Evolutionary conservation across 2,888 invertebrate genomes (phyloP).

Genomic region (Drosophila melanosoma): DNA sequence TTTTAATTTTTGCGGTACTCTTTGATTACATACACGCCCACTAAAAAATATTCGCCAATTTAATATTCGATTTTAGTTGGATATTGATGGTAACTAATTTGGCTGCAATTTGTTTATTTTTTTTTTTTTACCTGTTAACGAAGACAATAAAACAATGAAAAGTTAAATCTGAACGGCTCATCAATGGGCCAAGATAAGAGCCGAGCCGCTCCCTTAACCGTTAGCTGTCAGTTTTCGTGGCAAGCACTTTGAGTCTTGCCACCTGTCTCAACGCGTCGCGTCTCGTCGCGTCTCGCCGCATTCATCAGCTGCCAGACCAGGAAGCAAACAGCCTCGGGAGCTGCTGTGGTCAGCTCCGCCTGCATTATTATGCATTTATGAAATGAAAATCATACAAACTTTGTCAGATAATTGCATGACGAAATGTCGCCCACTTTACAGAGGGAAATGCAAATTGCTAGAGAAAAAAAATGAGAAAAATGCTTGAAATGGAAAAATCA

Average conservation of each 20-base stretch:
- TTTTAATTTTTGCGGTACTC: conserved; percentile 3
- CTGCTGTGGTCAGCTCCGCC: conserved; percentile 29
- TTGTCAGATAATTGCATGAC: conserved; percentile 64
- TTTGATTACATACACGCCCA: conserved; percentile 45
- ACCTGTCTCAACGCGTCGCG: conserved; percentile 8
- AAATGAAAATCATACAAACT: conserved; percentile 65
- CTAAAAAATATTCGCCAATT: conserved; percentile 6
- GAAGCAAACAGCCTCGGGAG: conserved; percentile 30
- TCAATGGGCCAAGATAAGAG: conserved; percentile 21
- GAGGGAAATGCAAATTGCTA: conserved; percentile 13
- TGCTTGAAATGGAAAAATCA: not conserved
- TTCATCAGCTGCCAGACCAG: conserved; percentile 41
- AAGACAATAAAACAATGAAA: conserved; percentile 36
- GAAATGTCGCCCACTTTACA: conserved; percentile 65
- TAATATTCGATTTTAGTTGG: conserved; percentile 4
- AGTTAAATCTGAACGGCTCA: conserved; percentile 20
- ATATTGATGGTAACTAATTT: conserved; percentile 10
- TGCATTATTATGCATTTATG: conserved; percentile 64
- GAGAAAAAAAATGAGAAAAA: not conserved
- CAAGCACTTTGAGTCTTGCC: conserved; percentile 13
- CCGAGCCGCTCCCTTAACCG: conserved; percentile 29
- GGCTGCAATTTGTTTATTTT: conserved; percentile 1
- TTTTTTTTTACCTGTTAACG: not conserved
- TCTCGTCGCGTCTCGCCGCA: not conserved
- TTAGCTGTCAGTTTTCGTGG: conserved; percentile 29